Evolutionary conservation across 35 echinoderm and acorn worm genomes (phyloP), one percentile per base, ranked within the genome.

Genomic region (Ophiothrix spiculata): DNA sequence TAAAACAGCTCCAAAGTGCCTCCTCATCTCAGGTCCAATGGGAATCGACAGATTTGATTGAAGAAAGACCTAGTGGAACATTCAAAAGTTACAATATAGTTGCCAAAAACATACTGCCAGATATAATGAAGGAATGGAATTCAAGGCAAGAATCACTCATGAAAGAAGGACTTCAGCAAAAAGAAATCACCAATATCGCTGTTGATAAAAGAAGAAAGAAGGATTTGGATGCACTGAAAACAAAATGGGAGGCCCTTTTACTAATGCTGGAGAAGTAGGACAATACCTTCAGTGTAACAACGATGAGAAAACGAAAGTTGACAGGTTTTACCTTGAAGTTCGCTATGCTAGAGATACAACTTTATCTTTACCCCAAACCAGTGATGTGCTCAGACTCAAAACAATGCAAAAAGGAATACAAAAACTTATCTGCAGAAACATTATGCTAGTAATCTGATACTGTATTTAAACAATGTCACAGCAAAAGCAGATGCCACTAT

Each of bases 321-420:
- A 2, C 35, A n/a, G 73, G 73, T 75, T 75, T 10, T 75, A 75
- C 2, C 73, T 75, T 75, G 73, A 75, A 33, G 73, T 75, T 75
- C 73, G 73, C n/a, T 19, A 75, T 75, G 73, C 73, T 1, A 2
- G 73, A 75, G 73, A 75, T 33, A 75, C 73, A 31, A 33, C 73
- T 1, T 33, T 75, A 31, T 75, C 73, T 33, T 75, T 75, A 33
- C 73, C 2, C 73, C 29, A 75, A 75, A 4, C n/a, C 1, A 75
- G 73, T 75, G 73, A 75, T 75, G 35, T 75, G 35, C 35, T 75
- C 73, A 10, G 73, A 2, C 35, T 75, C n/a, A n/a, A n/a, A n/a
- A n/a, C n/a, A n/a, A n/a, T n/a, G n/a, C n/a, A 75, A 31, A 33
- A 75, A 75, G 73, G 35, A 21, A n/a, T 19, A 10, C 73, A 4